Base-by-base conservation (phyloP, 2,113 vertebrate genomes). In the Gorsachius goisagi region DNA sequence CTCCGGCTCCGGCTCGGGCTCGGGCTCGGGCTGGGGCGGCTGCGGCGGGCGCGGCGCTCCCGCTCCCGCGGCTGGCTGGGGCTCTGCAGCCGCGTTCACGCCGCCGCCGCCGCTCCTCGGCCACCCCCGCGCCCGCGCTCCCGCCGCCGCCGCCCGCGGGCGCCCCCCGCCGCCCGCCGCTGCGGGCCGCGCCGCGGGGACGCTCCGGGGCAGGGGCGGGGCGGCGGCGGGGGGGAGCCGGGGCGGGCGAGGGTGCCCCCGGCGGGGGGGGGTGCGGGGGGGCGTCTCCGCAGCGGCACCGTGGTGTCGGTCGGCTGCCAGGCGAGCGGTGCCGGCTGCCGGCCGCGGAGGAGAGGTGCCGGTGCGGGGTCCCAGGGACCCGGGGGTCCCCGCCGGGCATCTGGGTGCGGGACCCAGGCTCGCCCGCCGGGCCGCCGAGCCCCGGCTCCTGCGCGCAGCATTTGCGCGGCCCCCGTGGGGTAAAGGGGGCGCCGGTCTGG, bases 401-500 rank as follows among this genome's bases (percentile, higher is more conserved):
- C 23, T 30, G 41, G 11, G 33, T 23, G 53, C 71, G 52, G 56
- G 67, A 49, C 15, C 3, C 32, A 0, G 13, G 59, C 32, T 64
- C 59, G 33, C 20, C 33, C 28, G 2, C 17, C 2, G 10, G n/a
- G 73, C 26, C 18, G 60, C 45, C 19, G 56, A 4, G n/a, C 15
- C 10, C 30, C 37, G 30, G 4, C 67, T 14, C 9, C 45, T 6
- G 35, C 21, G 35, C 9, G 32, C 44, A 4, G 68, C 4, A 20
- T 35, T 17, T 7, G 24, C 79, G 0, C 23, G 27, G n/a, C 59
- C 3, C 4, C 49, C n/a, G 26, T 1, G 33, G 37, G 16, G 47
- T 5, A 6, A 6, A 5, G 41, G 66, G 66, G 32, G 71, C 22
- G 30, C 23, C 0, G 49, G 23, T 39, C 37, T 3, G 53, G 58